Conservation (phyloP, 2,797 vertebrate genomes). For the Pipistrellus nathusii region DNA sequence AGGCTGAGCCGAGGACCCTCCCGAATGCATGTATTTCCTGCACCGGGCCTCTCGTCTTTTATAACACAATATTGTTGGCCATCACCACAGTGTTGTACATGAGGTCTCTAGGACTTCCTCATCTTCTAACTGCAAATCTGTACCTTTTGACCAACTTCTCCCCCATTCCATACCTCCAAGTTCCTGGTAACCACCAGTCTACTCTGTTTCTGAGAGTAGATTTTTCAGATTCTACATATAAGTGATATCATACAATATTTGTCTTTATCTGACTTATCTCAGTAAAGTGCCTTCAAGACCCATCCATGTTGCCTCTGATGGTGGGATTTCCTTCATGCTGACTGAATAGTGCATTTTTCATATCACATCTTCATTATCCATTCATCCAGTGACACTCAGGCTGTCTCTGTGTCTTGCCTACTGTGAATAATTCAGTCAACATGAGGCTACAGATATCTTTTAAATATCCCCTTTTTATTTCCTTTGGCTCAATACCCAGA, state of each 20-base stretch:
- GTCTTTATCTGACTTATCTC: background rate
- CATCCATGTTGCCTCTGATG: background rate
- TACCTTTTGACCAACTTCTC: background rate
- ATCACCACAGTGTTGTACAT: fast-evolving
- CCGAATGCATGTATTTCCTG: no score
- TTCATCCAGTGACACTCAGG: background rate
- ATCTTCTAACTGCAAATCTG: background rate
- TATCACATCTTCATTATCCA: background rate
- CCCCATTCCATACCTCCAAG: background rate
- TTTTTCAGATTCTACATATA: background rate
- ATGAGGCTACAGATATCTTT: background rate
- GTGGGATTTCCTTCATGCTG: background rate
- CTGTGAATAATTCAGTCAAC: background rate
- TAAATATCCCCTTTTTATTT: background rate
- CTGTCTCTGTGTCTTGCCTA: background rate
- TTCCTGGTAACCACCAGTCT: background rate
- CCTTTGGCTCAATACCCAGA: background rate
- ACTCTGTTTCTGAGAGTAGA: background rate
- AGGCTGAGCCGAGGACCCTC: no score
- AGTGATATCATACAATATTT: background rate
- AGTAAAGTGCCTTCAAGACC: background rate
- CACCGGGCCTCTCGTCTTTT: background rate
- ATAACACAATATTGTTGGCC: background rate
- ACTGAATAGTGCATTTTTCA: fast-evolving
- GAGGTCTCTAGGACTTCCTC: background rate